Evolutionary conservation across 2,113 vertebrate species (phyloP).

Genomic region (Dasyornis broadbenti): DNA sequence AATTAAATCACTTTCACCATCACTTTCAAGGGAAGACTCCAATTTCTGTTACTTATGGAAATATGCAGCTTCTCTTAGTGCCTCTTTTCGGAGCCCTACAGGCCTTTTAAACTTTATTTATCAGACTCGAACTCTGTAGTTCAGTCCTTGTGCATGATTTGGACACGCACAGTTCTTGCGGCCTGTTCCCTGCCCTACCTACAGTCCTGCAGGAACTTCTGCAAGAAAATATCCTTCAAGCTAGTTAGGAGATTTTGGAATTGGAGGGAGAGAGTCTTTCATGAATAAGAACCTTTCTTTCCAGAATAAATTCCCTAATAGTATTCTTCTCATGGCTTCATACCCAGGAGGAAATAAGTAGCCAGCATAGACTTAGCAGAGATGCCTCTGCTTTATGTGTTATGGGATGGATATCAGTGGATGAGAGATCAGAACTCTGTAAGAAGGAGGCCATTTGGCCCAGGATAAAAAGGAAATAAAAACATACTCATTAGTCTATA

Average conservation of each 20-base stretch:
- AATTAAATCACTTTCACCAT: background rate
- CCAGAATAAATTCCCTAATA: background rate
- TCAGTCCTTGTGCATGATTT: background rate
- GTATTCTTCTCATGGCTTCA: background rate
- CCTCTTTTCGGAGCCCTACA: background rate
- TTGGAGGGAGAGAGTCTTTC: background rate
- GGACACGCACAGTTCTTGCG: fast-evolving
- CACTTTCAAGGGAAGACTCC: background rate
- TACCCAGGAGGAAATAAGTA: background rate
- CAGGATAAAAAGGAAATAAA: background rate
- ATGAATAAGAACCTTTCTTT: background rate
- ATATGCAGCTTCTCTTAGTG: background rate
- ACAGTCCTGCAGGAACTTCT: background rate
- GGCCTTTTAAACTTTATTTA: background rate
- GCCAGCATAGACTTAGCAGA: background rate
- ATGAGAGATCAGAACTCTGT: background rate
- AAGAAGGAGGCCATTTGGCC: background rate
- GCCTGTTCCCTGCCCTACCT: background rate
- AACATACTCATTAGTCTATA: background rate
- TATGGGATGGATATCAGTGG: background rate
- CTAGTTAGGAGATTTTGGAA: background rate
- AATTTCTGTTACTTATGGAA: background rate
- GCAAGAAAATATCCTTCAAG: background rate
- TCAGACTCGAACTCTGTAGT: background rate
- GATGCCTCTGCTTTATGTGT: background rate